Base-by-base conservation (phyloP, 2,888 invertebrate species). In the Athripsodes cinereus region DNA sequence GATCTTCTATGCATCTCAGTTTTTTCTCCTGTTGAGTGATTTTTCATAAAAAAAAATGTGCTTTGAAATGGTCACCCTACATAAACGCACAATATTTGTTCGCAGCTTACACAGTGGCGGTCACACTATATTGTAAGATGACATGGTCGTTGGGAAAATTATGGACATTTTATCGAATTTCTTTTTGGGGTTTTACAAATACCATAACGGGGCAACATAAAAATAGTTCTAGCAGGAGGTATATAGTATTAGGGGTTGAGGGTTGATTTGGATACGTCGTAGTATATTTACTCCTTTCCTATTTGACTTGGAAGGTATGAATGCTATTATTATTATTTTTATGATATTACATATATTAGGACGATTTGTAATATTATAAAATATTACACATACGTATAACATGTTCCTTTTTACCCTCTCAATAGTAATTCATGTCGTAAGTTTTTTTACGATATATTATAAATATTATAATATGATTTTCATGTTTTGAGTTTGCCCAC, bases 81-180 rank as follows among this genome's bases (percentile, higher is more conserved):
- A 19, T 11, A 11, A 11, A 19, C 34, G 35, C 31, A 53, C 47
- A 26, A n/a, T n/a, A 52, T 20, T 57, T 31, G 35, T 34, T 52
- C 18, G 47, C 31, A 49, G 53, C 57, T 52, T 52, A 57, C 52
- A 53, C 21, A 26, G 22, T 54, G 21, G 19, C 22, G 58, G 52
- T 54, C 54, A 58, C 58, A 61, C 55, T 61, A 61, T 58, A 61
- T 61, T 56, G 61, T 40, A 22, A 50, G 58, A 59, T 61, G 61
- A 61, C 61, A 61, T 46, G 58, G 35, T 52, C 47, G 47, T 52
- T 44, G 48, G 55, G 35, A 26, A 51, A 59, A 56, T 61, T 61
- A 61, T 59, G 61, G 57, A 55, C 58, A 52, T 61, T 61, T 53
- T 61, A 58, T 61, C 61, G 61, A 58, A 61, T 61, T 61, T 61